Evolutionary conservation across 2,888 invertebrate species (phyloP).

Genomic region (Lamellibrachia satsuma): DNA sequence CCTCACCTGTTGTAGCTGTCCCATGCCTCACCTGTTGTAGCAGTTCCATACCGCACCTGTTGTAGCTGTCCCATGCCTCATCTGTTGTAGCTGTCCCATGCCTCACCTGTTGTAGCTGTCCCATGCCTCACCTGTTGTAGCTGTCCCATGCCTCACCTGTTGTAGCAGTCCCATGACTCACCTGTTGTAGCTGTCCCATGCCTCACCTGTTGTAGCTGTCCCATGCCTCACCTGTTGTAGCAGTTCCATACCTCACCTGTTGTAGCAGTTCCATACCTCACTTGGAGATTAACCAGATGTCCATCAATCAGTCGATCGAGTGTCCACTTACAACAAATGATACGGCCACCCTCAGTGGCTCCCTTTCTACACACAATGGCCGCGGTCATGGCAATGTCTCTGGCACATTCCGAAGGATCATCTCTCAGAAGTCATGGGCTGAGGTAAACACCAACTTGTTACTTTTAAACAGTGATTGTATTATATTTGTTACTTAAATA

Average conservation of each 20-base stretch:
- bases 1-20: too few species aligned
- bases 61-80: too few species aligned
- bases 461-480: not conserved
- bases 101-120: too few species aligned
- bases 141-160: too few species aligned
- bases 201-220: too few species aligned
- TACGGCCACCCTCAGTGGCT: constrained; percentile 79
- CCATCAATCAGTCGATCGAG: constrained; percentile 90
- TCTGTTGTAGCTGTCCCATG: too few species aligned
- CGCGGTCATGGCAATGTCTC: constrained; percentile 76
- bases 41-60: too few species aligned
- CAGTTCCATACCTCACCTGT: not conserved
- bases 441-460: constrained; percentile 70
- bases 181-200: too few species aligned
- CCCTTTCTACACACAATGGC: constrained; percentile 78
- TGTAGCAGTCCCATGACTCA: too few species aligned
- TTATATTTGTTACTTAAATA: not conserved
- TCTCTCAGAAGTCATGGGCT: constrained; percentile 86
- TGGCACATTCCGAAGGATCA: constrained; percentile 78
- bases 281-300: constrained; percentile 92
- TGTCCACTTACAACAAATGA: constrained; percentile 88
- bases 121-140: too few species aligned
- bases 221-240: not conserved
- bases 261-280: constrained; percentile 68
- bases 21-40: too few species aligned